Evolutionary conservation across 2,888 invertebrate genomes (phyloP).

Genomic region (Ctenicera cuprea): DNA sequence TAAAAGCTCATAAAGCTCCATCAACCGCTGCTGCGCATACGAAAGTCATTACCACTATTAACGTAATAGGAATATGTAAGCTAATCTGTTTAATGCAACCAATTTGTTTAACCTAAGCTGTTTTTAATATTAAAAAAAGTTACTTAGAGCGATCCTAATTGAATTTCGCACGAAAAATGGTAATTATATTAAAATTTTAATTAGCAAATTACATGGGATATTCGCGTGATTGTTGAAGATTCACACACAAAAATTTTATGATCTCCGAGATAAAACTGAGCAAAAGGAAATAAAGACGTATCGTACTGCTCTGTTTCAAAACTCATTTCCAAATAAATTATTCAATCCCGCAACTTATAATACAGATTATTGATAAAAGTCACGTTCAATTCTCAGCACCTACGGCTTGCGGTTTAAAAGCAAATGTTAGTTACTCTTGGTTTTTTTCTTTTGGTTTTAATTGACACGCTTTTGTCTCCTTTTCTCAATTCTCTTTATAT

Average conservation of each 20-base stretch:
- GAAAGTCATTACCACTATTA: constrained; percentile 38
- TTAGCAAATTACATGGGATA: constrained; percentile 15
- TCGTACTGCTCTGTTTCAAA: no score
- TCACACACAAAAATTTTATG: neutral
- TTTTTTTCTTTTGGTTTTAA: no score
- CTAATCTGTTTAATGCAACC: constrained; percentile 32
- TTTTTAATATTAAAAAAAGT: constrained; percentile 28
- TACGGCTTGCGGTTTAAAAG: no score
- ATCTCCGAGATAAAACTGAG: no score
- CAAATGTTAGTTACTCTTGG: no score
- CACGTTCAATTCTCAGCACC: no score
- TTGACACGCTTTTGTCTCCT: no score
- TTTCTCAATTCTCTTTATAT: no score
- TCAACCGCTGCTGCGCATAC: constrained; percentile 13
- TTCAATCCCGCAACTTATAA: no score
- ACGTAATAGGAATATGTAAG: constrained; percentile 15
- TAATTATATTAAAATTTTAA: constrained; percentile 34
- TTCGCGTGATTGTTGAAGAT: constrained; percentile 17
- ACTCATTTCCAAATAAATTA: no score
- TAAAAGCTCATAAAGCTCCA: constrained; percentile 22
- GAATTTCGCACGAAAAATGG: constrained; percentile 32
- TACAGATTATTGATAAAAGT: no score
- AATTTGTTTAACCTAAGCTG: constrained; percentile 13
- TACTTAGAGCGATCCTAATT: neutral
- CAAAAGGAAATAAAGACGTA: no score